phyloP scores from a whole-genome alignment of 1,140 invertebrate genomes.

The Aricia agestis region DNA sequence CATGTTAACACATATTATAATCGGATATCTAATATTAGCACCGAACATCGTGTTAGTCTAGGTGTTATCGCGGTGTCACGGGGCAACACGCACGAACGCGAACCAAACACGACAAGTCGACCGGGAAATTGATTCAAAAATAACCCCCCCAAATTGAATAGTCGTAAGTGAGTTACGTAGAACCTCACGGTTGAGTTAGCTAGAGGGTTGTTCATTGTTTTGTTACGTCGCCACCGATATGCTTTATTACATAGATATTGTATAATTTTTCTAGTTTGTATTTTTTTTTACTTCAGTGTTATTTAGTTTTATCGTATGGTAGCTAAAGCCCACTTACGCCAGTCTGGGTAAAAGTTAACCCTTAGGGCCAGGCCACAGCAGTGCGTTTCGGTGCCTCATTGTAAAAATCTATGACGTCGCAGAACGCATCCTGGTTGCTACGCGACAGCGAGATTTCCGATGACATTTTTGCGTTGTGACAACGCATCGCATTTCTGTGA shows the following conservation, averaged over 20 bases:
- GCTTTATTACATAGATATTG: neutral
- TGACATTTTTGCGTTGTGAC: no score
- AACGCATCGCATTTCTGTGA: no score
- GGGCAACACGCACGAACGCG: conserved; percentile 53
- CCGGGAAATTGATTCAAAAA: conserved; percentile 69
- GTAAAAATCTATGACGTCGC: no score
- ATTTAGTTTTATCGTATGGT: no score
- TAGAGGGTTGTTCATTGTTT: conserved; percentile 27
- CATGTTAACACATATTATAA: neutral
- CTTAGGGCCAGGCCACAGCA: no score
- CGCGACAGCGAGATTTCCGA: no score
- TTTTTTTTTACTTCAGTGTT: neutral
- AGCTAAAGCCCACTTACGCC: no score
- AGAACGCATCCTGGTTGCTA: no score
- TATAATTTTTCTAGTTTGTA: neutral
- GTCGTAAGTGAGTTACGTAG: conserved; percentile 54
- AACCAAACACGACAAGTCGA: conserved; percentile 44
- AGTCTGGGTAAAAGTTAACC: no score
- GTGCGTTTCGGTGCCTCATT: no score
- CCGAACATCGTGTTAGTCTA: neutral
- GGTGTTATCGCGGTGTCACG: conserved; percentile 37
- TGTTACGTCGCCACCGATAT: conserved; percentile 15
- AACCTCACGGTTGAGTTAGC: conserved; percentile 31
- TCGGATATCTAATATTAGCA: neutral
- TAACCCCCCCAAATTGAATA: conserved; percentile 62